Base-by-base conservation (phyloP, 2,888 invertebrate species). In the Phengaris alcon region DNA sequence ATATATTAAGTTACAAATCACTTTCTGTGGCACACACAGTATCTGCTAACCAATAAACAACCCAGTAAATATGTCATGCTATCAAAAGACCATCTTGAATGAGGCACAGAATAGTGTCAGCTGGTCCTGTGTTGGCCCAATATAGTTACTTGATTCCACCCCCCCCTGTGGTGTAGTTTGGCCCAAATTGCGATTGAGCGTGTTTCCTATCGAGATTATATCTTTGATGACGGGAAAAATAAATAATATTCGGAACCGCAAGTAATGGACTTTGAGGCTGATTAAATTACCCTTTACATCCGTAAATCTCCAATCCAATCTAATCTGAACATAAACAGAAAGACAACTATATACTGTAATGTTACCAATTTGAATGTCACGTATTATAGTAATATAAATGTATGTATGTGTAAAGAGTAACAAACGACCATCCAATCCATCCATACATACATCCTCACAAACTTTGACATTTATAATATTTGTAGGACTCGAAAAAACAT, bases 61-160 rank as follows among this genome's bases (percentile, higher is more conserved):
- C 12, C 35, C 35, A 64, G 35, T 64, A 64, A 64, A 64, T 64
- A 64, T 64, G 64, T 64, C 64, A 64, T 10, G 12, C 64, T 44
- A 64, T 64, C 64, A 64, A 35, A 35, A 44, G 13, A 35, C 35
- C 35, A 64, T 64, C 35, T 64, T 35, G 22, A 64, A 10, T 64
- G 59, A 22, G 13, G 64, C 15, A 9, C 52, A 44, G 10, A 59
- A 59, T 8, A 9, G 22, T 22, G 59, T 59, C 59, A 59, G 59
- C 59, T 22, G 22, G 22, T 22, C 59, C 8, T 59, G 59, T 48
- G 48, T 48, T 59, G 22, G 59, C 15, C 59, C 59, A 59, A 59
- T 22, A 22, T 59, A 13, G 68, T 46, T 44, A 46, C n/a, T 68
- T 44, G 68, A 46, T 46, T 68, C n/a, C 8, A 68, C 15, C 8